These are phyloP conservation scores for Saguinus midas DNA, from an alignment of 2,113 vertebrate species.

Conservation along the genomic window DNA sequence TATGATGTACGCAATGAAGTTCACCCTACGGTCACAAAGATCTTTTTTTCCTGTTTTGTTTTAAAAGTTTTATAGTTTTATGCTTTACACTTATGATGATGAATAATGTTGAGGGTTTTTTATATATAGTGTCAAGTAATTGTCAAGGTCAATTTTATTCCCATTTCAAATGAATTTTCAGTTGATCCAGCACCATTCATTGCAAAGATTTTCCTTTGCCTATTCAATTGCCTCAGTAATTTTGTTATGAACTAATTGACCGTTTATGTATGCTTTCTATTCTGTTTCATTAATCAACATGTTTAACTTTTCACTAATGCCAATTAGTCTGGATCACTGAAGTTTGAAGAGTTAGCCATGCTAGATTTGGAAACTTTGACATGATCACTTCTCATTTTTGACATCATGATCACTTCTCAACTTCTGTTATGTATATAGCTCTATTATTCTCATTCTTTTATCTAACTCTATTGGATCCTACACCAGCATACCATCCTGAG, in stretches of 20 bases:
- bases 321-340: background rate
- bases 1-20: background rate
- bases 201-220: background rate
- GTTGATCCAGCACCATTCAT: background rate
- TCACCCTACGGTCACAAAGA: background rate
- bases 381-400: background rate
- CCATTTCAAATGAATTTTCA: background rate
- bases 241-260: background rate
- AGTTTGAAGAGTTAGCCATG: background rate
- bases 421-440: background rate
- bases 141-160: background rate
- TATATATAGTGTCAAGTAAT: background rate
- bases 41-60: background rate
- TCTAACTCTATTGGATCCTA: background rate
- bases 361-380: slow-evolving; percentile 4
- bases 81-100: background rate
- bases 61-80: background rate
- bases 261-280: background rate
- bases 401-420: background rate
- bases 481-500: background rate
- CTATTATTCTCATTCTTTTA: background rate
- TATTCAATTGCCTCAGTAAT: background rate
- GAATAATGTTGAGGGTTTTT: background rate
- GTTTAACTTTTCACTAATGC: background rate
- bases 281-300: background rate